Conservation (phyloP, 2,797 vertebrate species). For the Phrynocephalus guinanensis region DNA sequence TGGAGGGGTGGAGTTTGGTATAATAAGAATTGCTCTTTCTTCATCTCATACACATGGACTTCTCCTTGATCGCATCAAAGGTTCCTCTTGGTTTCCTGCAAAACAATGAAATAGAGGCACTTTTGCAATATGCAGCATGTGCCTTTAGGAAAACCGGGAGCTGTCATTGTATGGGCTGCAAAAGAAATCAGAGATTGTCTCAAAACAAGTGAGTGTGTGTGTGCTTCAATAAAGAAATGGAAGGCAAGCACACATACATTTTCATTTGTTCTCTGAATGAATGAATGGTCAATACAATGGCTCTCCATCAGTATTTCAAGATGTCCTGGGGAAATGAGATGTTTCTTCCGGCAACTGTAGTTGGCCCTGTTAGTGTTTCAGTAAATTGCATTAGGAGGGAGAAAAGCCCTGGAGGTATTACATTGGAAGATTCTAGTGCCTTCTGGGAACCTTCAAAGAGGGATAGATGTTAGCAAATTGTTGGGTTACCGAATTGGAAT, state of each 20-base stretch:
- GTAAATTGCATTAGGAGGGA: constrained; percentile 38
- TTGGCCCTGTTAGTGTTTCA: constrained; percentile 42
- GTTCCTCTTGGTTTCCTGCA: not conserved
- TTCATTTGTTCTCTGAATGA: constrained; percentile 34
- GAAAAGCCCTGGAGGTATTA: constrained; percentile 31
- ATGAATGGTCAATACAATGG: constrained; percentile 37
- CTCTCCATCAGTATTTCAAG: constrained; percentile 12
- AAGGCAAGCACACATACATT: not conserved
- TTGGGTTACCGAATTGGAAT: constrained; percentile 10
- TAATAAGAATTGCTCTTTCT: not conserved
- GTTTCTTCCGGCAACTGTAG: not conserved
- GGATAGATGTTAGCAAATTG: constrained; percentile 27
- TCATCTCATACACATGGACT: not conserved
- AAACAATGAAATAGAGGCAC: not conserved
- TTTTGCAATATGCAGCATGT: constrained; percentile 53
- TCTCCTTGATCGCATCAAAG: not conserved
- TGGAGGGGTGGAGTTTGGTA: not conserved
- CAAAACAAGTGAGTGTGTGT: constrained; percentile 11
- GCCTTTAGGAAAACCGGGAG: constrained; percentile 28
- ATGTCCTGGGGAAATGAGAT: constrained; percentile 53
- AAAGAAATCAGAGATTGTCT: constrained; percentile 39
- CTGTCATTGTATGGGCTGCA: constrained; percentile 12
- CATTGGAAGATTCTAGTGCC: constrained; percentile 61
- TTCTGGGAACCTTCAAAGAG: constrained; percentile 45
- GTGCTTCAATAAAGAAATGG: constrained; percentile 18